phyloP scores from a whole-genome alignment of 2,888 invertebrate species.

The Ommatoiulus sabulosus region DNA sequence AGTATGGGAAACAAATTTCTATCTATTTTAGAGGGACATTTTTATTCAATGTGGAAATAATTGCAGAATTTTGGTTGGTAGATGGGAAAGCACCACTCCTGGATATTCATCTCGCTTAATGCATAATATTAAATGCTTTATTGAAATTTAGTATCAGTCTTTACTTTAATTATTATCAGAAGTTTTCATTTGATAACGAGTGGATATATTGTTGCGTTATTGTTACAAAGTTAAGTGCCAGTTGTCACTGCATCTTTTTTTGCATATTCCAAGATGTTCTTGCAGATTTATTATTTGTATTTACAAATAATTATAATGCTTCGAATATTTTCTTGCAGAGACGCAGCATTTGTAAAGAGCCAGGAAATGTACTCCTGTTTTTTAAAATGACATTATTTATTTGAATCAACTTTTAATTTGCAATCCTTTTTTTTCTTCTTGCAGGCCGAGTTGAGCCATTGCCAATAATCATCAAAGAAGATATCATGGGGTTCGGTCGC shows the following conservation, averaged over 20 bases:
- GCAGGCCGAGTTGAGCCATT: constrained; percentile 63
- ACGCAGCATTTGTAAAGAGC: not conserved
- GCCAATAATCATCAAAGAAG: constrained; percentile 62
- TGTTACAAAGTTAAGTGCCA: not conserved
- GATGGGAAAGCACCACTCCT: too few species aligned
- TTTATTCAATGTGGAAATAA: too few species aligned
- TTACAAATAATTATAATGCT: not conserved
- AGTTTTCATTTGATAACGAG: not conserved
- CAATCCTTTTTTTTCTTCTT: not conserved
- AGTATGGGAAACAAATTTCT: too few species aligned
- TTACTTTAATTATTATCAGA: not conserved
- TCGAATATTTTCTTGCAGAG: not conserved
- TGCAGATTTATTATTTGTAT: not conserved
- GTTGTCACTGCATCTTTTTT: not conserved
- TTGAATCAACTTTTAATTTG: not conserved
- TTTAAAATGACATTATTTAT: not conserved
- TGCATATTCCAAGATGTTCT: not conserved
- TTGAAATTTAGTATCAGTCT: not conserved
- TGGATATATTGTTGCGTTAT: too few species aligned
- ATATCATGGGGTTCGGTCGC: constrained; percentile 63
- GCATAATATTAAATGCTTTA: too few species aligned
- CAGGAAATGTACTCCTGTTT: not conserved
- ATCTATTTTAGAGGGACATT: too few species aligned
- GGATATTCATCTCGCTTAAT: too few species aligned
- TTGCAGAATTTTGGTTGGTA: too few species aligned